Evolutionary conservation across 2,797 vertebrate genomes (phyloP).

Genomic region (Bradypodion ventrale): DNA sequence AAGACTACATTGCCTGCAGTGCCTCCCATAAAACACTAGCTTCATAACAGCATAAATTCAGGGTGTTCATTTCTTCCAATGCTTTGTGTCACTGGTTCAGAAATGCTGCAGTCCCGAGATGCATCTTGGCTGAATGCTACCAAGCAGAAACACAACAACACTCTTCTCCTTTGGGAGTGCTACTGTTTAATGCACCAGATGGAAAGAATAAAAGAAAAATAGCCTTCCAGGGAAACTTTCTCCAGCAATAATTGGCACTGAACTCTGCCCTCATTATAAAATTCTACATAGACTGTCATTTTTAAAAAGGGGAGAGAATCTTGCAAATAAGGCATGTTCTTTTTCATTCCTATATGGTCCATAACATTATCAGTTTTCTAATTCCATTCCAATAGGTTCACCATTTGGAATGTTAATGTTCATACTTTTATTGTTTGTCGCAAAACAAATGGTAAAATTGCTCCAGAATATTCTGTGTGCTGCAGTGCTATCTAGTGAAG

Average conservation of each 20-base stretch:
- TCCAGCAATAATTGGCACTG: constrained; percentile 60
- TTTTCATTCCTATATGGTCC: constrained; percentile 53
- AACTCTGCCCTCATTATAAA: constrained; percentile 72
- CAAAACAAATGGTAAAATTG: background rate
- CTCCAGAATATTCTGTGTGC: background rate
- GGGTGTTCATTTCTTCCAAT: constrained; percentile 15
- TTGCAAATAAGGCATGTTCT: constrained; percentile 32
- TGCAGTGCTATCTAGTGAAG: background rate
- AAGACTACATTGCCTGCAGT: background rate
- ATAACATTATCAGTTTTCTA: constrained; percentile 2
- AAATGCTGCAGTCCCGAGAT: constrained; percentile 20
- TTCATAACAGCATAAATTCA: background rate
- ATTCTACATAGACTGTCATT: constrained; percentile 49
- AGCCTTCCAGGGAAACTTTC: constrained; percentile 51
- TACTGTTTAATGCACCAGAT: constrained; percentile 53
- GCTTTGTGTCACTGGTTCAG: background rate
- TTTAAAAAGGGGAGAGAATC: constrained; percentile 34
- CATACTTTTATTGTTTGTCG: background rate
- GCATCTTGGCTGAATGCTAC: constrained; percentile 35
- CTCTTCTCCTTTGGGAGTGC: constrained; percentile 51
- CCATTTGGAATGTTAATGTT: constrained; percentile 18
- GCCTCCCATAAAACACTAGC: constrained; percentile 15
- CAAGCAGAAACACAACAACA: constrained; percentile 46
- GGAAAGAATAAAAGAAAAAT: constrained; percentile 56
- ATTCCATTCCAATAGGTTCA: constrained; percentile 25